Evolutionary conservation across 2,888 invertebrate genomes (phyloP), one percentile per base, ranked within the genome.

Genomic region (Orthonychiurus folsomi): DNA sequence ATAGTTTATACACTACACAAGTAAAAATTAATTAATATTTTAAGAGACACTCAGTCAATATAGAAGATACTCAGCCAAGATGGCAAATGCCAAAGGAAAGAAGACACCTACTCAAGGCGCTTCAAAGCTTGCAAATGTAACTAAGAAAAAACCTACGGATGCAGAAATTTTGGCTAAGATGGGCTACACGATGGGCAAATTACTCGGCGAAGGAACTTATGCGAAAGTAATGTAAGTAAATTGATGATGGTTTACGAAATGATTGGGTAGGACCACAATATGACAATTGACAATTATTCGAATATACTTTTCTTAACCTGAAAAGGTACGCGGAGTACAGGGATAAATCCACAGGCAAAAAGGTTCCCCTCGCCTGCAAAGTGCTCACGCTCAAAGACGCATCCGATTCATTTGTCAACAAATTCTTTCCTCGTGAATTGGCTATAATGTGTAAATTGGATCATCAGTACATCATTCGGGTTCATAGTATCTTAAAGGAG

Each of bases 391-490:
- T 75, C 58, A 70, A 70, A 50, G 75, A 75, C 63, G 76, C 77
- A 3, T 77, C 77, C 20, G 72, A 71, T 63, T 79, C 80, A 67
- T 80, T 79, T 67, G 74, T 77, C 63, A 74, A 74, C 50, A 77
- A 78, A 66, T 80, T 80, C 74, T 73, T 80, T 27, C 80, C 80
- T 0, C 73, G 80, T 52, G 80, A 80, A 70, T 70, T 80, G 56
- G 75, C 77, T 56, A 75, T 80, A 25, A 74, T 79, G 63, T 74
- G 75, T 15, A 69, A 71, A 20, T 71, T 80, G 27, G 72, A 76
- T 56, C 79, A 80, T 67, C 75, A 76, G n/a, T 76, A 79, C 67
- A 74, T 80, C 47, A 73, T 79, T 47, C 74, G 75, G 59, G 50
- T 77, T 5, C 71, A 74, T 25, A 70, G 73, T 18, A 69, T 69